These are phyloP conservation scores for Lutraria lutraria DNA, from an alignment of 2,888 invertebrate species.

Conservation along the genomic window DNA sequence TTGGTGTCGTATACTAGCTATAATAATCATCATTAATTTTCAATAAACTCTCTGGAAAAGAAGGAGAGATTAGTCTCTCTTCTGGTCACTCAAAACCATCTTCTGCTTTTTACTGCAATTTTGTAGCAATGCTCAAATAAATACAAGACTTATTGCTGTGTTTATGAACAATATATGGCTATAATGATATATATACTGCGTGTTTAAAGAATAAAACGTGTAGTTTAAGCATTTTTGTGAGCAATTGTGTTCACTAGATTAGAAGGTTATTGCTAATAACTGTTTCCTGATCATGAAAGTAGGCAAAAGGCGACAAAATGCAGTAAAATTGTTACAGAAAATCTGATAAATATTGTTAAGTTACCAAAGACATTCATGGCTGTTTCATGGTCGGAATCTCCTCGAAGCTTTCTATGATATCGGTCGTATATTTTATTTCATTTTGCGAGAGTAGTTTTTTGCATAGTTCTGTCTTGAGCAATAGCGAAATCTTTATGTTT, in stretches of 20 bases:
- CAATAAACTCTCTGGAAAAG: conserved; percentile 56
- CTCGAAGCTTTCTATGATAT: not conserved
- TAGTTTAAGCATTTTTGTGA: conserved; percentile 48
- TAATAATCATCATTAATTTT: conserved; percentile 67
- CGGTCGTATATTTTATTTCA: conserved; percentile 6
- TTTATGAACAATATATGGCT: conserved; percentile 51
- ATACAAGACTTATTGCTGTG: conserved; percentile 43
- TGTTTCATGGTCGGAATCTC: not conserved
- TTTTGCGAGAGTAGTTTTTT: not conserved
- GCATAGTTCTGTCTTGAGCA: not conserved
- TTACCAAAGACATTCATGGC: conserved; percentile 38
- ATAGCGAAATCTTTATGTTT: conserved; percentile 11
- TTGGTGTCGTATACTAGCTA: conserved; percentile 54
- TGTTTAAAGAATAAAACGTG: conserved; percentile 47
- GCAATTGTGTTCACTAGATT: conserved; percentile 29
- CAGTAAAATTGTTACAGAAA: conserved; percentile 32
- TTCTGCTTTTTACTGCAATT: conserved; percentile 48
- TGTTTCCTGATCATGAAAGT: conserved; percentile 34
- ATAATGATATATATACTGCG: conserved; percentile 45
- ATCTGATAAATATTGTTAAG: conserved; percentile 17
- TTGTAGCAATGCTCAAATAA: conserved; percentile 48
- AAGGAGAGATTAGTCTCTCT: conserved; percentile 33
- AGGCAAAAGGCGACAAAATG: conserved; percentile 37
- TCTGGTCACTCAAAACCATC: conserved; percentile 44
- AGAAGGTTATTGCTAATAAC: conserved; percentile 48